These are phyloP conservation scores for Arion vulgaris DNA, from an alignment of 1,140 invertebrate genomes.

Conservation along the genomic window DNA sequence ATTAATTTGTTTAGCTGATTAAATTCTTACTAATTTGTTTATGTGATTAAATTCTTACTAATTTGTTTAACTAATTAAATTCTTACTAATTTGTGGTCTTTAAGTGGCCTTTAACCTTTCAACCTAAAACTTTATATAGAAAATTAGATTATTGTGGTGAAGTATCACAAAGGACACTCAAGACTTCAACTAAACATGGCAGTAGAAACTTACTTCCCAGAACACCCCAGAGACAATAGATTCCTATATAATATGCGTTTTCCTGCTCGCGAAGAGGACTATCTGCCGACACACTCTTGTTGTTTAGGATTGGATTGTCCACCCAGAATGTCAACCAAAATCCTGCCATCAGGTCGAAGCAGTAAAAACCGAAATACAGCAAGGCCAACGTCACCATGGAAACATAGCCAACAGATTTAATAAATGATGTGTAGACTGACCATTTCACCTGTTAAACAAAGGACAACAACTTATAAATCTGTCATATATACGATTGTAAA, in stretches of 20 bases:
- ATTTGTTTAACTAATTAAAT: too few species aligned
- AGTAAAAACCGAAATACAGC: not conserved
- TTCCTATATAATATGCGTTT: constrained; percentile 61
- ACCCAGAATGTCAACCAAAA: constrained; percentile 69
- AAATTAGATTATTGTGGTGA: too few species aligned
- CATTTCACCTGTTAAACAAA: constrained; percentile 6
- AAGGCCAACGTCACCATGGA: not conserved
- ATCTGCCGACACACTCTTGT: constrained; percentile 42
- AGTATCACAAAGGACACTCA: too few species aligned
- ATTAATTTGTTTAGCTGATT: too few species aligned
- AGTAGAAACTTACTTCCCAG: constrained; percentile 67
- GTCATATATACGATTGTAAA: too few species aligned
- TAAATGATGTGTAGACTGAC: constrained; percentile 12
- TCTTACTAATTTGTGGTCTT: too few species aligned
- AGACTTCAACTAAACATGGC: too few species aligned
- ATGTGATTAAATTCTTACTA: too few species aligned
- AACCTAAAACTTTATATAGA: too few species aligned
- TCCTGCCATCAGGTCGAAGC: constrained; percentile 12
- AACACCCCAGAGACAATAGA: constrained; percentile 62
- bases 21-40: too few species aligned
- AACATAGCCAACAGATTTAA: not conserved
- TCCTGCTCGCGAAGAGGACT: constrained; percentile 45
- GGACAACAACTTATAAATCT: not conserved
- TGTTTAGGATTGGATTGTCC: constrained; percentile 53
- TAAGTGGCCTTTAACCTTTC: too few species aligned